Percentiles rank a stretch among this genome's conserved stretches.
phyloP scores from a whole-genome alignment of 2,888 invertebrate genomes.

The Rhamphomyia laevipes region DNA sequence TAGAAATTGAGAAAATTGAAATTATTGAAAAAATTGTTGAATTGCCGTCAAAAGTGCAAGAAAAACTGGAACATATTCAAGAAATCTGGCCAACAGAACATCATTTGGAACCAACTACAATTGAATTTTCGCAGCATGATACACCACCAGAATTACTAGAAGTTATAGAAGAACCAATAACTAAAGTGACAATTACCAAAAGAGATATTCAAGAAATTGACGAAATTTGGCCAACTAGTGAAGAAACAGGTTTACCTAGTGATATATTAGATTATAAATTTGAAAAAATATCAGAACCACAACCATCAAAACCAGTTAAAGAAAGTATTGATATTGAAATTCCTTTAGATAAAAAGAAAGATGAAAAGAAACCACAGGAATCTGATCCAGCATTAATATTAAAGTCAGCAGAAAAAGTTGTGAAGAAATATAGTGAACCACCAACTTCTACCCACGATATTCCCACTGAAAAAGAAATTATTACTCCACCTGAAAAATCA shows the following conservation, averaged over 20 bases:
- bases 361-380: background rate
- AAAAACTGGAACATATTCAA: slow-evolving; percentile 26
- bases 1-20: slow-evolving; percentile 8
- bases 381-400: background rate
- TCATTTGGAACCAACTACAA: slow-evolving; percentile 27
- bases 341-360: background rate
- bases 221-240: slow-evolving; percentile 31
- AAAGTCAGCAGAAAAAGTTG: background rate
- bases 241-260: slow-evolving; percentile 29
- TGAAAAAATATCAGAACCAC: slow-evolving; percentile 16
- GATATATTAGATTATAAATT: slow-evolving; percentile 28
- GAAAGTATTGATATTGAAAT: slow-evolving; percentile 8
- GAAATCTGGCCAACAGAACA: slow-evolving; percentile 36
- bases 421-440: background rate
- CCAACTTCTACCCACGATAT: background rate
- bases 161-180: slow-evolving; percentile 4
- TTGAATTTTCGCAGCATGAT: slow-evolving; percentile 28
- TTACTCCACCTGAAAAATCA: background rate
- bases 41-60: slow-evolving; percentile 6
- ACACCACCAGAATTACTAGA: slow-evolving; percentile 12
- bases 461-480: background rate
- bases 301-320: slow-evolving; percentile 1
- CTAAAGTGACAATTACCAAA: slow-evolving; percentile 13
- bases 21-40: slow-evolving; percentile 4
- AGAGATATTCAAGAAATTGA: slow-evolving; percentile 14